Base-by-base conservation (phyloP, 2,113 vertebrate genomes). In the Muntiacus muntjak region DNA sequence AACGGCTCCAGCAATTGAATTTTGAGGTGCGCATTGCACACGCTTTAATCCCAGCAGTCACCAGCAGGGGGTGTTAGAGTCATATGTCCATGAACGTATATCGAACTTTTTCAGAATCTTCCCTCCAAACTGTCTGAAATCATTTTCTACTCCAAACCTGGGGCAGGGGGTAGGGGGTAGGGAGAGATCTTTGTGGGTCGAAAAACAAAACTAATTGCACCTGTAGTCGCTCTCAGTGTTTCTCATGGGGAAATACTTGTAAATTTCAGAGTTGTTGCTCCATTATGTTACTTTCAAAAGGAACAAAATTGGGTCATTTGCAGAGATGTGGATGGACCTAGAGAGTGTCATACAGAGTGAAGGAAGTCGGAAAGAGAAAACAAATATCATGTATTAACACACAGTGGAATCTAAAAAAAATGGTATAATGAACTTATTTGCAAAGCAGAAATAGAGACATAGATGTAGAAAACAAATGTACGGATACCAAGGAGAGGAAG, bases 51-150 rank as follows among this genome's bases (percentile, higher is more conserved):
- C 94, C 86, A 94, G 17, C 3, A 71, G 30, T 28, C 1, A 87
- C n/a, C 98, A 97, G 96, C 71, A 98, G 97, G 92, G 96, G 96
- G 89, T 71, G 96, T 40, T 93, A 60, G 55, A 95, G 64, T 10
- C 83, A 87, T 50, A 71, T n/a, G n/a, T 89, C 91, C 60, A 1
- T 57, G 30, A 52, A 43, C 1, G 14, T n/a, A 60, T 62, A 19
- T 82, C 6, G 33, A n/a, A 26, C 25, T 47, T 92, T 76, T 92
- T 17, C 10, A 76, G 81, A 62, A 60, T 30, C 45, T 28, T 94
- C 21, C 40, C 40, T 14, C 54, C 45, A 86, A 84, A 52, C 52
- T 54, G 26, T 87, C 36, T 89, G 71, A 84, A 92, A 79, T 30
- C 1, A 1, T 85, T 87, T 92, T 26, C 58, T 52, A 25, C 50